These are phyloP conservation scores for Sesamia inferens DNA, from an alignment of 2,888 invertebrate genomes.

Conservation along the genomic window DNA sequence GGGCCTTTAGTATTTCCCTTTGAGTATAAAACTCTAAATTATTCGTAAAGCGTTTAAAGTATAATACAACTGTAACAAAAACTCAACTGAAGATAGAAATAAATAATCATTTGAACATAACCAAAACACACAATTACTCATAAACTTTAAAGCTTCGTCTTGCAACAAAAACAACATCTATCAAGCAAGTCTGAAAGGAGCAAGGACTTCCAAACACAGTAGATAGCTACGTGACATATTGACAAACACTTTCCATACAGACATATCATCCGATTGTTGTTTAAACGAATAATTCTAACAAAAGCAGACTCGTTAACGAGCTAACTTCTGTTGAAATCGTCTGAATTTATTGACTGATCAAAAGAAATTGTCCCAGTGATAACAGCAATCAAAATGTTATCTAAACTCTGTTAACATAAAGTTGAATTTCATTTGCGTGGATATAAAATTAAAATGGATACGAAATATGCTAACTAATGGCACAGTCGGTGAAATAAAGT, in stretches of 20 bases:
- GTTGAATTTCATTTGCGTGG: constrained; percentile 26
- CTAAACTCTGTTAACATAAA: background rate
- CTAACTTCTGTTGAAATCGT: constrained; percentile 60
- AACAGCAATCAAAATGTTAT: constrained; percentile 25
- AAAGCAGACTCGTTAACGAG: constrained; percentile 61
- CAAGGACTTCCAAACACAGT: constrained; percentile 33
- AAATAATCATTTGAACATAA: background rate
- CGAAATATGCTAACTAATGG: constrained; percentile 60
- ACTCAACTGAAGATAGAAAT: background rate
- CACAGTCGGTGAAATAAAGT: constrained; percentile 56
- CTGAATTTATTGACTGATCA: constrained; percentile 66
- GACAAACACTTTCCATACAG: constrained; percentile 45
- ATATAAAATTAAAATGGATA: constrained; percentile 56
- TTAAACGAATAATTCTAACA: constrained; percentile 63
- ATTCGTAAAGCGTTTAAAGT: too few relatives aligned
- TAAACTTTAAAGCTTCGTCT: background rate
- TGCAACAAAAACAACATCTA: constrained; percentile 34
- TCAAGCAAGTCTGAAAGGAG: constrained; percentile 16
- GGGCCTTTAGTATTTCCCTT: too few relatives aligned
- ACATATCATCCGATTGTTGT: constrained; percentile 52
- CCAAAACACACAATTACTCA: background rate
- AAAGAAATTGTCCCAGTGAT: constrained; percentile 58
- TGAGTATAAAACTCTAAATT: too few relatives aligned
- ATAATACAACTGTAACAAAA: too few relatives aligned
- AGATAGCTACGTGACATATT: constrained; percentile 34